phyloP scores from a whole-genome alignment of 2,113 vertebrate species.

The Syrrhaptes paradoxus region DNA sequence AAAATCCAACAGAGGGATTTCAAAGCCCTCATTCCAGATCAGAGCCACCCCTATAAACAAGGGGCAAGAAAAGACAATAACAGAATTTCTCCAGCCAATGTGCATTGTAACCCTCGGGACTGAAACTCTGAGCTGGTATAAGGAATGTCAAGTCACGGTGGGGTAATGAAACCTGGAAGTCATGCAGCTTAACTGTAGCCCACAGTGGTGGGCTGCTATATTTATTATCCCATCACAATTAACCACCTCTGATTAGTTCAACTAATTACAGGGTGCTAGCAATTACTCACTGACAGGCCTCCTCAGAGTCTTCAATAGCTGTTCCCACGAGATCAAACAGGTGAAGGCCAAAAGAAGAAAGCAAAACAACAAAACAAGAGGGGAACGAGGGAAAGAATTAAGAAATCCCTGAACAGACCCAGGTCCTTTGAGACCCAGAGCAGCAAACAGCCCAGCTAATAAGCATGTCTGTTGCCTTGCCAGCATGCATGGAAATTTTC shows the following conservation, averaged over 20 bases:
- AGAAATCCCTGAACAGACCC: constrained; percentile 47
- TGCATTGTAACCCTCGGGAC: not conserved
- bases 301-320: constrained; percentile 36
- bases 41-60: not conserved
- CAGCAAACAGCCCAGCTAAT: constrained; percentile 47
- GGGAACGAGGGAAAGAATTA: constrained; percentile 53
- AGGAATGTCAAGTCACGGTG: not conserved
- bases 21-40: not conserved
- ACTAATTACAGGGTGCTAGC: constrained; percentile 56
- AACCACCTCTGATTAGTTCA: constrained; percentile 58
- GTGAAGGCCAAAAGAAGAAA: constrained; percentile 58
- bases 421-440: constrained; percentile 21
- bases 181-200: not conserved
- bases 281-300: constrained; percentile 48
- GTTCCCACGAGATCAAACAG: constrained; percentile 55
- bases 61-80: not conserved
- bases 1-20: not conserved
- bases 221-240: constrained; percentile 52
- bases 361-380: constrained; percentile 45
- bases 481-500: not conserved
- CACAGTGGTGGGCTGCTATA: not conserved
- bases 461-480: constrained; percentile 26
- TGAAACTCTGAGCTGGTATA: not conserved
- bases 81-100: not conserved
- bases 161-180: not conserved